Conservation (phyloP, 1,140 invertebrate genomes). For the Dendrolimus kikuchii region DNA sequence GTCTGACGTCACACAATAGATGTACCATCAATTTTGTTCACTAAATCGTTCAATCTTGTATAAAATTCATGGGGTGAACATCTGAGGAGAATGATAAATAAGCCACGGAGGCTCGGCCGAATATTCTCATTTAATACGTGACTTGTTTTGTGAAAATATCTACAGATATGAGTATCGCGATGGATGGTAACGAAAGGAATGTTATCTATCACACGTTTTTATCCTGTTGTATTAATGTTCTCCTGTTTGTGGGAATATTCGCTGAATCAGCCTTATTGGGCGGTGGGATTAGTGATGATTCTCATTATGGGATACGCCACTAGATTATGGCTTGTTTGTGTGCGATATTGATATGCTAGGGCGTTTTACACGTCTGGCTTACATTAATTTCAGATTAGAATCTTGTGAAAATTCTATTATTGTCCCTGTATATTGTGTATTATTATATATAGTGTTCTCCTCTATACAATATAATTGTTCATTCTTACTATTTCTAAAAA, state of each 20-base stretch:
- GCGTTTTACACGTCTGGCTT: constrained; percentile 1
- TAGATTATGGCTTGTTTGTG: no score
- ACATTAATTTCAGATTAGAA: no score
- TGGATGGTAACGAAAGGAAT: constrained; percentile 29
- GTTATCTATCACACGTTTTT: constrained; percentile 38
- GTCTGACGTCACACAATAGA: constrained; percentile 55
- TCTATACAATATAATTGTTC: no score
- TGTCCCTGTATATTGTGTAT: no score
- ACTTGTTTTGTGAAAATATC: constrained; percentile 61
- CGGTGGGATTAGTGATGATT: no score
- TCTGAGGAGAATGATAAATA: constrained; percentile 68
- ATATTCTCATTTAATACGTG: constrained; percentile 72
- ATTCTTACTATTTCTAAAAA: no score
- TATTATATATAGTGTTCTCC: no score
- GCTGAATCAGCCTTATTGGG: background rate
- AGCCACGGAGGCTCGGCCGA: constrained; percentile 58
- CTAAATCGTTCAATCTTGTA: constrained; percentile 71
- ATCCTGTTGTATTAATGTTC: constrained; percentile 19
- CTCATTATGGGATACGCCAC: no score
- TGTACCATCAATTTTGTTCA: constrained; percentile 66
- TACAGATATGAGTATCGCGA: constrained; percentile 53
- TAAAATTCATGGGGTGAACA: constrained; percentile 70
- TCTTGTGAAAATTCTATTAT: no score
- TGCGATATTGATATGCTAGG: background rate
- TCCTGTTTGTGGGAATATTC: constrained; percentile 9